Evolutionary conservation across 2,797 vertebrate genomes (phyloP).

Genomic region (Sphenodon punctatus): DNA sequence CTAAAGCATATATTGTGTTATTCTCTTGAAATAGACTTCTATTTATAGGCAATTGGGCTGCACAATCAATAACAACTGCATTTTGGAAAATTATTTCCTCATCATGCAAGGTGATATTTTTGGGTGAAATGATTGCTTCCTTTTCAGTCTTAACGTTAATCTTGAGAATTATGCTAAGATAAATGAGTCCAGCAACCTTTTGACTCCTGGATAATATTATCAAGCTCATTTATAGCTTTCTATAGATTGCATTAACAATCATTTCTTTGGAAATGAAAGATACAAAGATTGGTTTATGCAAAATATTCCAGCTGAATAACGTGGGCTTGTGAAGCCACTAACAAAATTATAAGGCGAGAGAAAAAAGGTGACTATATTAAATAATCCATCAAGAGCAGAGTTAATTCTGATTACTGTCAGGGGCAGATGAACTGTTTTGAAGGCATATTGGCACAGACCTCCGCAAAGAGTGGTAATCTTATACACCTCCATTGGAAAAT

Average conservation of each 20-base stretch:
- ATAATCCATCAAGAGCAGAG: neutral
- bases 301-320: neutral
- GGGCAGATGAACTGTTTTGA: neutral
- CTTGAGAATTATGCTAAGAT: conserved; percentile 3
- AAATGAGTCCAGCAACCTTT: conserved; percentile 40
- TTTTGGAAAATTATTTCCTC: neutral
- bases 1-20: neutral
- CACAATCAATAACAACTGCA: neutral
- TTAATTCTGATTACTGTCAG: neutral
- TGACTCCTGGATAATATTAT: conserved; percentile 33
- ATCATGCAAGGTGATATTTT: neutral
- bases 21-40: neutral
- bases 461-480: neutral
- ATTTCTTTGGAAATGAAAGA: conserved; percentile 25
- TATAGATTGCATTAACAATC: neutral
- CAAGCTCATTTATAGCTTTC: conserved; percentile 29
- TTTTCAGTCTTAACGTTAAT: conserved; percentile 14
- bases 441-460: neutral
- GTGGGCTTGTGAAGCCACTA: neutral
- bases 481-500: neutral
- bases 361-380: neutral
- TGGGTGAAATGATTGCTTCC: neutral
- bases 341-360: neutral
- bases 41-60: neutral
- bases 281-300: conserved; percentile 11